A percentile compares a stretch with the other conserved stretches of the same genome.
These are phyloP conservation scores for Epizoanthus rinbou DNA, from an alignment of 92 coral and sea anemone species.

Conservation along the genomic window DNA sequence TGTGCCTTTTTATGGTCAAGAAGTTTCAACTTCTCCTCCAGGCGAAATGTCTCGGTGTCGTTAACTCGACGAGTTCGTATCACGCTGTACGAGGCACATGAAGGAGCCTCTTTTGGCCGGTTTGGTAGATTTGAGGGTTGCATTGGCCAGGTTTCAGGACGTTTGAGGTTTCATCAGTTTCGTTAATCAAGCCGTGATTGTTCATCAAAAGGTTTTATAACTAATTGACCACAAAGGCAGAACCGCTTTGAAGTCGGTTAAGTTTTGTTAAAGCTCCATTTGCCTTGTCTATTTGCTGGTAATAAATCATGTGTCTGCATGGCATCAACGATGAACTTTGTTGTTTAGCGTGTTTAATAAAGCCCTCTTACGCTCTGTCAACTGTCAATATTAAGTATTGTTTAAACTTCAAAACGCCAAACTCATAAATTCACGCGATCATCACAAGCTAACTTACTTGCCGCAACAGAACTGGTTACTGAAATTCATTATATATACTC, in stretches of 20 bases:
- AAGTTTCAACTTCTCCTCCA: slow-evolving; percentile 56
- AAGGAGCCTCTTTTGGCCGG: slow-evolving; percentile 37
- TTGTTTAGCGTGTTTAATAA: too few relatives aligned
- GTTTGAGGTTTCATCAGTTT: neutral
- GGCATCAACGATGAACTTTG: too few relatives aligned
- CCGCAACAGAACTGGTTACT: too few relatives aligned
- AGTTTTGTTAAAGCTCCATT: neutral
- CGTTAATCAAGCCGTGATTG: neutral
- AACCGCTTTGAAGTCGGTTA: slow-evolving; percentile 2
- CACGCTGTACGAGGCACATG: slow-evolving; percentile 49
- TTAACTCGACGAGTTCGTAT: slow-evolving; percentile 62
- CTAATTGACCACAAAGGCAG: neutral
- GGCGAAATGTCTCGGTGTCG: slow-evolving; percentile 56
- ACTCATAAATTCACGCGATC: too few relatives aligned
- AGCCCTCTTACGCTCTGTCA: too few relatives aligned
- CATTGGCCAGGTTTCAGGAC: slow-evolving; percentile 10
- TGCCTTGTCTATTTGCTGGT: neutral
- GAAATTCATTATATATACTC: too few relatives aligned
- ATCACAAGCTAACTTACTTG: too few relatives aligned
- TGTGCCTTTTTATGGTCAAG: slow-evolving; percentile 56
- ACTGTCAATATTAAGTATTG: too few relatives aligned
- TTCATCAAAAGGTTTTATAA: neutral
- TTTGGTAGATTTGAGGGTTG: slow-evolving; percentile 3
- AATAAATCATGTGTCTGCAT: slow-evolving; percentile 1
- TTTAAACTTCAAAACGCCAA: too few relatives aligned